These are phyloP conservation scores for Neolamprologus devosi DNA, from an alignment of 2,113 vertebrate genomes.

Conservation along the genomic window DNA sequence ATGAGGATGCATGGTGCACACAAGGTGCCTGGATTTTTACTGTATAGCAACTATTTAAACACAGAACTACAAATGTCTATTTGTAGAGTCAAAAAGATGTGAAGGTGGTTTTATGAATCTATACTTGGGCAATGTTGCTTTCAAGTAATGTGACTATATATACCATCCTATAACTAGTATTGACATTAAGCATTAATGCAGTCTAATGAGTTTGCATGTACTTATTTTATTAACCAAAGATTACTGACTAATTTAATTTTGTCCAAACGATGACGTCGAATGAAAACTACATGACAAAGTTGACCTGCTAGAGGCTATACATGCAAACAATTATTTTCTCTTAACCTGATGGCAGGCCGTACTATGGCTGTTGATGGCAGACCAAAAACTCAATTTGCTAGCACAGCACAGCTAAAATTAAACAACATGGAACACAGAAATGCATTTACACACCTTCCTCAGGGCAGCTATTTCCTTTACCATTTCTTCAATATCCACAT, in stretches of 20 bases:
- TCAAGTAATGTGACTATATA: background rate
- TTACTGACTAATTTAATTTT: background rate
- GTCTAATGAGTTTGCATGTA: background rate
- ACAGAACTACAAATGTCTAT: too few species aligned
- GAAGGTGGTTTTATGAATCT: background rate
- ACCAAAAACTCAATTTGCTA: background rate
- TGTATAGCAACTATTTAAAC: background rate
- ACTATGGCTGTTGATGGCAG: background rate
- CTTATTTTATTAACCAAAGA: background rate
- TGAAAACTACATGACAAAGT: background rate
- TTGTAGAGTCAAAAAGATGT: background rate
- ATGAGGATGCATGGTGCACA: background rate
- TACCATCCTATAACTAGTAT: background rate
- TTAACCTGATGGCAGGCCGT: background rate
- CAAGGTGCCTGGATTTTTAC: background rate
- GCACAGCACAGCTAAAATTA: background rate
- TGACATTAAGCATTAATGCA: background rate
- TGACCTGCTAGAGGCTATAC: background rate
- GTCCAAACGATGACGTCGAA: fast-evolving
- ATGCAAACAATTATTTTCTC: background rate
- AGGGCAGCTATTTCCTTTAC: constrained; percentile 64
- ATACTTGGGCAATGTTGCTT: background rate
- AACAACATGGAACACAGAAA: background rate
- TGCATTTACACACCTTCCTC: constrained; percentile 39
- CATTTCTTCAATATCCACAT: constrained; percentile 70